phyloP scores from a whole-genome alignment of 2,113 vertebrate genomes.

The Theristicus caerulescens region DNA sequence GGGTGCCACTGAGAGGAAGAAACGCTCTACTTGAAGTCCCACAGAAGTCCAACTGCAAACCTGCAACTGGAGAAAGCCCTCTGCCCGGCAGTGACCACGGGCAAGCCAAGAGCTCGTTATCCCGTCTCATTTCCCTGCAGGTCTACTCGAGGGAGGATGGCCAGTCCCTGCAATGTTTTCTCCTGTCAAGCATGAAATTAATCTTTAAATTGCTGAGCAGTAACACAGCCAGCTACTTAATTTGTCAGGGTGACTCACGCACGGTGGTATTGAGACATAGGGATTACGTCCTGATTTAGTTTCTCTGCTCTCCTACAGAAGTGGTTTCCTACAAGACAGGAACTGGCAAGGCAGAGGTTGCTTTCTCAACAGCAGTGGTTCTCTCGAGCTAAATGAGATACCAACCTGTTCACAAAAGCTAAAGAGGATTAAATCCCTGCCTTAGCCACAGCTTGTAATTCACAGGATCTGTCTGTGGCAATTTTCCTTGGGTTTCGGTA shows the following conservation, averaged over 20 bases:
- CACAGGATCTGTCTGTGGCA: background rate
- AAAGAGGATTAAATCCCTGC: background rate
- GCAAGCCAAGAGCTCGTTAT: background rate
- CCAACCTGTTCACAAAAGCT: background rate
- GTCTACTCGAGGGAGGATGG: background rate
- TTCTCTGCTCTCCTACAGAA: background rate
- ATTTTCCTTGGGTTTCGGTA: background rate
- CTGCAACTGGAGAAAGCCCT: background rate
- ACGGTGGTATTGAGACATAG: background rate
- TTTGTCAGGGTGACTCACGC: conserved; percentile 10
- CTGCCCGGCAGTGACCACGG: rapidly evolving
- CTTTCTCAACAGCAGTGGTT: background rate
- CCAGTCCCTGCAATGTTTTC: background rate
- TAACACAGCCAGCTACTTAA: background rate
- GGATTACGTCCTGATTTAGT: background rate
- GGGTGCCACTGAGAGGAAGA: background rate
- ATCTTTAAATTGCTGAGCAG: background rate
- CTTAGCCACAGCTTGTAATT: background rate
- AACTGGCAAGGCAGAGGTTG: background rate
- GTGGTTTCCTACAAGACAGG: background rate
- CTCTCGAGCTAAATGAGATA: background rate
- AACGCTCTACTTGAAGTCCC: background rate
- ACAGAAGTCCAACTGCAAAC: background rate
- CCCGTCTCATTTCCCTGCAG: background rate
- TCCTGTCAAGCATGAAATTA: background rate